Evolutionary conservation across 2,797 vertebrate species (phyloP), one percentile per base, ranked within the genome.

Genomic region (Danio aesculapii): DNA sequence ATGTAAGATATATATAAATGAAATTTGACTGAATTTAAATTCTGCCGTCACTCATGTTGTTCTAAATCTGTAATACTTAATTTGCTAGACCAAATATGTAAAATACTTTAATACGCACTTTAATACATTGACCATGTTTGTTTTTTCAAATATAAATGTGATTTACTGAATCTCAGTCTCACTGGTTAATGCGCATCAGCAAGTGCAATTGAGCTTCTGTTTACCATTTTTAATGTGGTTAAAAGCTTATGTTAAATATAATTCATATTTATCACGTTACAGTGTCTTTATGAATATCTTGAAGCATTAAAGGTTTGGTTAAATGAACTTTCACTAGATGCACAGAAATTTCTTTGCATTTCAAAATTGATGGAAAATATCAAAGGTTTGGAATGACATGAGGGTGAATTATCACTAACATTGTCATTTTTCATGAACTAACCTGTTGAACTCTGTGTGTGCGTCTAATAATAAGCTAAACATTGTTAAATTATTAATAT

Each of bases 211-310:
- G 6, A 21, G 19, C 16, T 62, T 62, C 6, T 1, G 13, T n/a
- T n/a, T n/a, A n/a, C n/a, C n/a, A n/a, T n/a, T 62, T 61, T 39
- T 61, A 3, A 14, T 61, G 21, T 61, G 6, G 2, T 39, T 59
- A 59, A 11, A 59, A 58, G 3, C 58, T 12, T n/a, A n/a, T n/a
- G n/a, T n/a, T n/a, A n/a, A n/a, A n/a, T n/a, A n/a, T n/a, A n/a
- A 1, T 64, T 64, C 9, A 17, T 19, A 47, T 66, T 10, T 1
- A 66, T 66, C 4, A 19, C 12, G 1, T 46, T 47, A 46, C 43
- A 66, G 12, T 12, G 43, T 46, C 11, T 67, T 49, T 47, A 67
- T 49, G n/a, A 49, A 67, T 67, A 66, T 12, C 19, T 67, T 67
- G 19, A 21, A 6, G n/a, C 17, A 14, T 49, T 13, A 9, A 41